Percentiles rank a stretch among this genome's conserved stretches.
Evolutionary conservation across 2,888 invertebrate genomes (phyloP).

Genomic region (Rhaphigaster nebulosa): DNA sequence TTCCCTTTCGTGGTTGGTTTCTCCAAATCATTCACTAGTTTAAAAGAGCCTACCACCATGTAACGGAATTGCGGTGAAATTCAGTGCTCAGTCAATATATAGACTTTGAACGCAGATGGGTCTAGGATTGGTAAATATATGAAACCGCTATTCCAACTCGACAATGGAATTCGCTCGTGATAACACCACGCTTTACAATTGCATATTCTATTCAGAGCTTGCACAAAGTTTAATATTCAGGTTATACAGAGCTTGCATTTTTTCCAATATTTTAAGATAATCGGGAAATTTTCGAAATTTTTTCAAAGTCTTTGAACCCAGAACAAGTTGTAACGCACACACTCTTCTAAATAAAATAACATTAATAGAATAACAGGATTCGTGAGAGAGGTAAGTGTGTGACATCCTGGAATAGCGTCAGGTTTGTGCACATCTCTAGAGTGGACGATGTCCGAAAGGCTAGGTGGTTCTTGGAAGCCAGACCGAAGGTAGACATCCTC

Average conservation of each 20-base stretch:
- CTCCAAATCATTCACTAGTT: not conserved
- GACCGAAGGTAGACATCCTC: no score
- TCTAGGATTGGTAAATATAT: not conserved
- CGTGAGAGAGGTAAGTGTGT: no score
- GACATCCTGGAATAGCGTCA: no score
- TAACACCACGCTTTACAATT: not conserved
- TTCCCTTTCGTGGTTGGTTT: not conserved
- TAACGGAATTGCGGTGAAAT: constrained; percentile 9
- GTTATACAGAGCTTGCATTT: not conserved
- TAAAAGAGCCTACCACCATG: not conserved
- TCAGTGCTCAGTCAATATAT: not conserved
- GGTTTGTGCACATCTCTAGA: no score
- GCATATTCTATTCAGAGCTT: not conserved
- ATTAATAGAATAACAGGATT: no score
- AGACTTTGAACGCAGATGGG: not conserved
- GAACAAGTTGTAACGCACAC: no score
- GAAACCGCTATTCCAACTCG: not conserved
- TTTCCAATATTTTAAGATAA: not conserved
- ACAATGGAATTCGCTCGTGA: not conserved
- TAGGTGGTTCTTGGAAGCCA: no score
- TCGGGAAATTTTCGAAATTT: no score
- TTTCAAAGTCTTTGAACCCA: no score
- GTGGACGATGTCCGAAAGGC: no score
- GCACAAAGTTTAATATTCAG: not conserved
- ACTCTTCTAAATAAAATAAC: no score